Evolutionary conservation across 1,140 invertebrate genomes (phyloP).

Genomic region (Drosophila busckii): DNA sequence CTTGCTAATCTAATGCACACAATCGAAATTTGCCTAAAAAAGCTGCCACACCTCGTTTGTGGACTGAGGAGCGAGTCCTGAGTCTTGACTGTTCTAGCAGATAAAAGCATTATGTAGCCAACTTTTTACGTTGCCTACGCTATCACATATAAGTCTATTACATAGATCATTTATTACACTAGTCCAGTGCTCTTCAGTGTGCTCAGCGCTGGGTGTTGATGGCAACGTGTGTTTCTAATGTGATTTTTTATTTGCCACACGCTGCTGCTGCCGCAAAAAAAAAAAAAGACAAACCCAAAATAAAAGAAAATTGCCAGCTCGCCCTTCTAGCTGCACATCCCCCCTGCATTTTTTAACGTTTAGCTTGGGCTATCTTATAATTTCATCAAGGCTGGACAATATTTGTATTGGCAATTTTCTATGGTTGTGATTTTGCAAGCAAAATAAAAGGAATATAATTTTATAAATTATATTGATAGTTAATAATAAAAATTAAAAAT

Average conservation of each 20-base stretch:
- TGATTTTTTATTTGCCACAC: constrained; percentile 57
- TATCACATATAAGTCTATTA: constrained; percentile 61
- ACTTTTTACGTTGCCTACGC: constrained; percentile 35
- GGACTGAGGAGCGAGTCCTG: constrained; percentile 2
- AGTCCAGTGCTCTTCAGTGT: constrained; percentile 14
- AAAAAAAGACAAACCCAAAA: constrained; percentile 1
- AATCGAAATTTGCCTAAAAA: constrained; percentile 71
- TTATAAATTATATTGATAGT: no score
- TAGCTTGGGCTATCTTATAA: constrained; percentile 30
- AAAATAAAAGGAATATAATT: no score
- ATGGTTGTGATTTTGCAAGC: no score
- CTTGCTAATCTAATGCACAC: constrained; percentile 54
- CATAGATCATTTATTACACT: constrained; percentile 76
- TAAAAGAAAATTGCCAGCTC: no score
- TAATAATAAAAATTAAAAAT: no score
- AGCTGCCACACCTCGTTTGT: constrained; percentile 38
- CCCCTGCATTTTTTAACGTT: constrained; percentile 25
- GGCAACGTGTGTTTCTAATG: constrained; percentile 70
- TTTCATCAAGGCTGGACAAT: constrained; percentile 20
- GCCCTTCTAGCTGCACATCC: constrained; percentile 4
- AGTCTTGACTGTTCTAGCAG: constrained; percentile 40
- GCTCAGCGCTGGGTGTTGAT: constrained; percentile 28
- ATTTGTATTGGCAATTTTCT: constrained; percentile 1
- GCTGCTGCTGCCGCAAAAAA: not conserved
- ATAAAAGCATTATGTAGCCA: constrained; percentile 65